These are phyloP conservation scores for Cantharis rufa DNA, from an alignment of 2,888 invertebrate genomes.

Conservation along the genomic window DNA sequence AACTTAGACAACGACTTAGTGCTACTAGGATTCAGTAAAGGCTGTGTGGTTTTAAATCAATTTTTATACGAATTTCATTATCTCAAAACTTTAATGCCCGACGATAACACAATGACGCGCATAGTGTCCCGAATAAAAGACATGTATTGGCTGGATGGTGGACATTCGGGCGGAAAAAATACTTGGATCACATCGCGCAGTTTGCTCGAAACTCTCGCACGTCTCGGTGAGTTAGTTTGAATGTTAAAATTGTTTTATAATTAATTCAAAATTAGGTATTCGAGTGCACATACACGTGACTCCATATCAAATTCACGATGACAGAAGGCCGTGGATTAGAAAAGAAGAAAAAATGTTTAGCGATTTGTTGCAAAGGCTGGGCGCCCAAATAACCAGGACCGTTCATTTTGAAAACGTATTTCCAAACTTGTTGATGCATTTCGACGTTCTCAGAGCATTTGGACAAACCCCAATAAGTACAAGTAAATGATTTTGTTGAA, in stretches of 20 bases:
- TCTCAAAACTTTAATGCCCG: conserved; percentile 67
- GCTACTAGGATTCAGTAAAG: conserved; percentile 88
- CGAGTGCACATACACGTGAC: conserved; percentile 80
- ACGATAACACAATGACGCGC: conserved; percentile 64
- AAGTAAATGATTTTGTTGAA: conserved; percentile 18
- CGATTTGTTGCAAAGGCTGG: conserved; percentile 66
- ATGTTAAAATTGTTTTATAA: background rate
- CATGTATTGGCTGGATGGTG: conserved; percentile 91
- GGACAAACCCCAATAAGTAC: conserved; percentile 13
- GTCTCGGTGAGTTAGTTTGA: conserved; percentile 62
- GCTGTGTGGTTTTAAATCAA: conserved; percentile 91
- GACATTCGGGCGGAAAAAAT: conserved; percentile 85
- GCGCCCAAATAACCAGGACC: conserved; percentile 66
- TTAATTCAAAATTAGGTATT: conserved; percentile 59
- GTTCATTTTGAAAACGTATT: conserved; percentile 65
- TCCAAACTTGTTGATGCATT: conserved; percentile 73
- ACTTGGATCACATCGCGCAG: conserved; percentile 84
- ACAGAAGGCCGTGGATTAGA: conserved; percentile 80
- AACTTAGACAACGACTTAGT: conserved; percentile 64
- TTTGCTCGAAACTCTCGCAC: conserved; percentile 72
- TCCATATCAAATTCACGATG: conserved; percentile 86
- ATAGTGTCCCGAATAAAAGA: conserved; percentile 70
- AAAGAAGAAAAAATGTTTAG: conserved; percentile 81
- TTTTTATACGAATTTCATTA: conserved; percentile 83
- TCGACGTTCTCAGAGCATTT: conserved; percentile 67